Evolutionary conservation across 2,113 vertebrate species (phyloP), one percentile per base, ranked within the genome.

Genomic region (Eudyptes chrysolophus): DNA sequence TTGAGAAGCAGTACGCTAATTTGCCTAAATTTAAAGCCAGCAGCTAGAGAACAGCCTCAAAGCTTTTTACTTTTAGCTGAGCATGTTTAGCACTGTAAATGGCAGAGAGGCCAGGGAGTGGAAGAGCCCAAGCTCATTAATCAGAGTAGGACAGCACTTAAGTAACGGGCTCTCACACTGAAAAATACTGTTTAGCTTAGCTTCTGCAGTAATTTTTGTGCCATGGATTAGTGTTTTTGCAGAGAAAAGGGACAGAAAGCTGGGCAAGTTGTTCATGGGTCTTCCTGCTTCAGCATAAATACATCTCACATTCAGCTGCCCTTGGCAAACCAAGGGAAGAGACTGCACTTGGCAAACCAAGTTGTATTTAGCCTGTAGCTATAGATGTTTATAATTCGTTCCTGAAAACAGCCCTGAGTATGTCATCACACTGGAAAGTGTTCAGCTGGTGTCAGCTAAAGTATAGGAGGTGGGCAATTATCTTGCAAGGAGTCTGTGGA

Each of bases 321-420:
- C 62, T 94, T 92, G 77, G 87, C 77, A 92, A 87, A 78, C 54
- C 62, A 65, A 74, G 26, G 52, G 46, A 89, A 77, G 81, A 76
- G 60, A 55, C 82, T 84, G 36, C 40, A 40, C 51, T 88, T 94
- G 84, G 75, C 92, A 86, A 86, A 82, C 44, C 18, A 78, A 83
- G 61, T 36, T 42, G 61, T 78, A 71, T 91, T 95, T 94, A 91
- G 79, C 83, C 86, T 78, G 20, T 78, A 94, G 72, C 76, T 87
- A 76, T 65, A 84, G 95, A 78, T 87, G 90, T 94, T 95, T 89
- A 65, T 64, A 78, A 76, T 92, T 87, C 90, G 64, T 76, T 89
- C 86, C 86, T 84, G 86, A 90, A 92, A 94, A 81, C 60, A 71
- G 76, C 69, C 44, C 46, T 48, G 64, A 55, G 51, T 44, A 66